Percentiles rank a stretch among this genome's conserved stretches.
These are phyloP conservation scores for Carcharodon carcharias DNA, from an alignment of 2,797 vertebrate genomes.

Conservation along the genomic window DNA sequence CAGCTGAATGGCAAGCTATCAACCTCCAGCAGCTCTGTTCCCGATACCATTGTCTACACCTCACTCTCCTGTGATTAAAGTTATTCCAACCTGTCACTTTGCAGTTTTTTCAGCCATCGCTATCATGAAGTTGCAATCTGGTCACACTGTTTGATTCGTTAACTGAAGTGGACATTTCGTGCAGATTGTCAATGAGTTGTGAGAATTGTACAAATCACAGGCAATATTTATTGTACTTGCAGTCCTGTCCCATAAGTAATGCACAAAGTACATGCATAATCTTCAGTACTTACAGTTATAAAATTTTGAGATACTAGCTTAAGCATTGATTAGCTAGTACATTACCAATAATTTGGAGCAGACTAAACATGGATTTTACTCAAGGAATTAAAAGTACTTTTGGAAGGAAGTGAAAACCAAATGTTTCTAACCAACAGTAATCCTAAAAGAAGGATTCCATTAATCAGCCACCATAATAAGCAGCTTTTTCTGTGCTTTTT, in stretches of 20 bases:
- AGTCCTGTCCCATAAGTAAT: neutral
- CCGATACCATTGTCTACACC: neutral
- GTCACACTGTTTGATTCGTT: neutral
- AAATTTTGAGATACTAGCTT: neutral
- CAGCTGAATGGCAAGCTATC: neutral
- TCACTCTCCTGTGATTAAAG: neutral
- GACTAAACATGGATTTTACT: too few species aligned
- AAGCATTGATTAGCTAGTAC: neutral
- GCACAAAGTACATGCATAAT: neutral
- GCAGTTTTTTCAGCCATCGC: neutral
- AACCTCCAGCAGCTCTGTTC: neutral
- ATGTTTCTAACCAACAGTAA: neutral
- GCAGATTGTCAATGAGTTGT: neutral
- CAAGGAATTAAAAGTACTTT: too few species aligned
- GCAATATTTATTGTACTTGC: neutral
- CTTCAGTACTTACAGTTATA: neutral
- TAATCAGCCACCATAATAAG: neutral
- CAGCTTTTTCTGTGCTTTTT: neutral
- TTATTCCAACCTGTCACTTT: neutral
- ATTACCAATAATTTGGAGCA: too few species aligned
- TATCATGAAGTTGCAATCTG: neutral
- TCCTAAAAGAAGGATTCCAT: neutral
- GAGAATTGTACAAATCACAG: neutral
- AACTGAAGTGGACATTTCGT: neutral
- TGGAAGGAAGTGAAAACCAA: too few species aligned